Evolutionary conservation across 2,113 vertebrate species (phyloP).

Genomic region (Zosterops hypoxanthus): DNA sequence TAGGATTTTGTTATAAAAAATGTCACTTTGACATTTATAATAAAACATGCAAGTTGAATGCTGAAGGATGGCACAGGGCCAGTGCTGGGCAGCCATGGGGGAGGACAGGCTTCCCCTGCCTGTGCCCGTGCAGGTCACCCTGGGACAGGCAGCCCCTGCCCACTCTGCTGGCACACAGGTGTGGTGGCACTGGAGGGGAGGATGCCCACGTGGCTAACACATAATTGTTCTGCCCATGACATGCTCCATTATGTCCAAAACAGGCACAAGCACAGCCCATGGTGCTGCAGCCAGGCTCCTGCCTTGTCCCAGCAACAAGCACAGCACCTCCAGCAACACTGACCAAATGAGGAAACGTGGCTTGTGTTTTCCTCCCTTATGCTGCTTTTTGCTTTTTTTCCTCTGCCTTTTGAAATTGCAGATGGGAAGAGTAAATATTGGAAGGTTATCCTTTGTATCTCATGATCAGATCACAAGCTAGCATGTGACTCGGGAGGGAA

Average conservation of each 20-base stretch:
- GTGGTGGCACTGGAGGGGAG: neutral
- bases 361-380: neutral
- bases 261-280: neutral
- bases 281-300: rapidly evolving
- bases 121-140: neutral
- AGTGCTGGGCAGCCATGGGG: neutral
- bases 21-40: neutral
- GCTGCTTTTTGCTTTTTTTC: neutral
- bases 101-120: neutral
- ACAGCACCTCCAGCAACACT: neutral
- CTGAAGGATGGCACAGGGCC: neutral
- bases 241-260: neutral
- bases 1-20: neutral
- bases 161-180: neutral
- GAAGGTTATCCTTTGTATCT: conserved; percentile 60
- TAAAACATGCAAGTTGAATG: neutral
- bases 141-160: neutral
- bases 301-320: neutral
- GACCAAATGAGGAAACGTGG: neutral
- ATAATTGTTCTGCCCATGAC: neutral
- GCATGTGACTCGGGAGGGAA: conserved; percentile 59
- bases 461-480: conserved; percentile 65
- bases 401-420: conserved; percentile 24
- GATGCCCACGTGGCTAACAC: neutral
- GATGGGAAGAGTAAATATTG: conserved; percentile 60